Base-by-base conservation (phyloP, 2,888 invertebrate species). In the Watsonalla cultraria region DNA sequence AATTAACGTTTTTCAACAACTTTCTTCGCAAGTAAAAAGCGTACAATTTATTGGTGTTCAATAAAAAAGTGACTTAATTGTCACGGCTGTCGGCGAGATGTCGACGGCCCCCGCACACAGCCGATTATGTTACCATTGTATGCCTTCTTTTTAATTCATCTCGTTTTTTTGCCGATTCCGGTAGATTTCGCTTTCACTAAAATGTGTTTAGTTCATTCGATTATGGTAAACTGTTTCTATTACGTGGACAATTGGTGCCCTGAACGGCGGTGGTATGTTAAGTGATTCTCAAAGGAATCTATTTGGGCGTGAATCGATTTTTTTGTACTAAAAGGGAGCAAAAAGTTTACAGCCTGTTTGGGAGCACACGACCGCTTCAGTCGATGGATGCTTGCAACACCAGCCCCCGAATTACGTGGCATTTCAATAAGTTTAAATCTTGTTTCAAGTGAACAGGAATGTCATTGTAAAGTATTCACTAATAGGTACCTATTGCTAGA, bases 61-160 rank as follows among this genome's bases (percentile, higher is more conserved):
- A 54, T 56, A 66, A 73, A 73, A 71, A 70, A 78, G 59, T 84
- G 88, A 87, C 79, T 86, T 77, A 80, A 89, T 87, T 88, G 85
- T 82, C 75, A 83, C 81, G 86, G 72, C 59, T 80, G 78, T 80
- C 80, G 60, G 63, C 60, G 53, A 60, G 67, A 61, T 64, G 68
- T 57, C 57, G 59, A 53, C 54, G 47, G 50, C 55, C 57, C 50
- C 51, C 53, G 56, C 46, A 60, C 58, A 51, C 58, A 51, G 52
- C 62, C 57, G 63, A 61, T 65, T 61, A 69, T 61, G 64, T 56
- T 68, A 59, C 70, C 56, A 66, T 66, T 68, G 66, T 68, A 54
- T 54, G 51, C 51, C 45, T 64, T 62, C 65, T 70, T 61, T 56
- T 66, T 57, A 48, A 63, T 59, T 62, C 58, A 42, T 42, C 50